Evolutionary conservation across 1,140 invertebrate species (phyloP).

Genomic region (Drosophila nikananu): DNA sequence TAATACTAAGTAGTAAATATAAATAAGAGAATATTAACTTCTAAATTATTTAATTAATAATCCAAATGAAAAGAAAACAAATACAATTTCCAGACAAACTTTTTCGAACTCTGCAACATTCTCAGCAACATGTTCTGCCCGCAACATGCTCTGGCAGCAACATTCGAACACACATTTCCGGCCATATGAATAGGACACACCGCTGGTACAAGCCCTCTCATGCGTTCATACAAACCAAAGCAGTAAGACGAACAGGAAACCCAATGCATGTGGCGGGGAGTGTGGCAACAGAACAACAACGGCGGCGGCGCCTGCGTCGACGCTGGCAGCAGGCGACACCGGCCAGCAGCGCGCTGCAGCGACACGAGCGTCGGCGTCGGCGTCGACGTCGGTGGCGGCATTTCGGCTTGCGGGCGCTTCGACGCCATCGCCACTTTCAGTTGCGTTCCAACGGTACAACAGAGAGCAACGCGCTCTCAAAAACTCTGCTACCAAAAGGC

Average conservation of each 20-base stretch:
- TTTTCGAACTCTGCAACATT: slow-evolving; percentile 5
- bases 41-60: not conserved
- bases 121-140: not conserved
- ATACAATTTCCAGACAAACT: not conserved
- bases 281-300: not conserved
- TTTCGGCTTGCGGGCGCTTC: slow-evolving; percentile 17
- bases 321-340: slow-evolving; percentile 1
- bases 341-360: slow-evolving; percentile 9
- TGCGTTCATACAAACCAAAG: not conserved
- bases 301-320: slow-evolving; percentile 14
- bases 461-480: no score
- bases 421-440: slow-evolving; percentile 32
- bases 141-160: slow-evolving; percentile 4
- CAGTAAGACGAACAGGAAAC: no score
- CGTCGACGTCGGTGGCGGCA: slow-evolving; percentile 20
- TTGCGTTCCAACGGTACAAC: slow-evolving; percentile 43
- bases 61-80: not conserved
- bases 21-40: not conserved
- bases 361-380: not conserved
- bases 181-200: not conserved
- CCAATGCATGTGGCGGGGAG: not conserved
- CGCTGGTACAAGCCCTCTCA: not conserved
- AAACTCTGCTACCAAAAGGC: not conserved
- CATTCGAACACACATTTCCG: slow-evolving; percentile 3
- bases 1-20: not conserved